Percentiles rank a stretch among this genome's conserved stretches.
phyloP scores from a whole-genome alignment of 64 coral and sea anemone species.

The Montipora capricornis region DNA sequence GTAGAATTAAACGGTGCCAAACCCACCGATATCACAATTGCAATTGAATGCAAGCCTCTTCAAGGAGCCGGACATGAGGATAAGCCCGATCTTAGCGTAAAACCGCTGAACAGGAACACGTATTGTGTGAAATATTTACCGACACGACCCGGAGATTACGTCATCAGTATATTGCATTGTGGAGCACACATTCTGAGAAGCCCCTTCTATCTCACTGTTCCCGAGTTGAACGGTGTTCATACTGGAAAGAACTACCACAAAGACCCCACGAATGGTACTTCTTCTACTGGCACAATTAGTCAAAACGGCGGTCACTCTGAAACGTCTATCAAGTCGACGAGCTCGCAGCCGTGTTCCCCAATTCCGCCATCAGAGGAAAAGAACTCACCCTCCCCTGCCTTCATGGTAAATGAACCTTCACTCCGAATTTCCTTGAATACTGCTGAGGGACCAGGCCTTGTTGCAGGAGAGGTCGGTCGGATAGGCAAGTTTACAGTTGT shows the following conservation, averaged over 20 bases:
- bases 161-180: slow-evolving; percentile 89
- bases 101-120: slow-evolving; percentile 84
- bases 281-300: not conserved
- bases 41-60: slow-evolving; percentile 95
- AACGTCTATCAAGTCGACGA: not conserved
- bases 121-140: slow-evolving; percentile 95
- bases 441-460: slow-evolving; percentile 83
- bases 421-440: slow-evolving; percentile 74
- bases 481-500: slow-evolving; percentile 87
- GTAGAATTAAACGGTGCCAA: slow-evolving; percentile 92
- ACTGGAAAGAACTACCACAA: not conserved
- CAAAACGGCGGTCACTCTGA: not conserved
- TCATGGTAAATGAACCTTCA: not conserved
- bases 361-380: slow-evolving; percentile 17
- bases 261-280: slow-evolving; percentile 22
- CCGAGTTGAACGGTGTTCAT: slow-evolving; percentile 24
- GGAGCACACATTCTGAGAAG: slow-evolving; percentile 94
- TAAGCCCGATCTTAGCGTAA: slow-evolving; percentile 90
- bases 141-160: slow-evolving; percentile 84
- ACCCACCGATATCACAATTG: slow-evolving; percentile 93
- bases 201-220: slow-evolving; percentile 86
- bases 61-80: slow-evolving; percentile 70
- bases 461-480: slow-evolving; percentile 84
- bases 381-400: not conserved
- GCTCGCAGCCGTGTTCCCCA: not conserved